Percentiles rank a stretch among this genome's conserved stretches.
Evolutionary conservation across 2,113 vertebrate genomes (phyloP).

Genomic region (Orthonyx spaldingii): DNA sequence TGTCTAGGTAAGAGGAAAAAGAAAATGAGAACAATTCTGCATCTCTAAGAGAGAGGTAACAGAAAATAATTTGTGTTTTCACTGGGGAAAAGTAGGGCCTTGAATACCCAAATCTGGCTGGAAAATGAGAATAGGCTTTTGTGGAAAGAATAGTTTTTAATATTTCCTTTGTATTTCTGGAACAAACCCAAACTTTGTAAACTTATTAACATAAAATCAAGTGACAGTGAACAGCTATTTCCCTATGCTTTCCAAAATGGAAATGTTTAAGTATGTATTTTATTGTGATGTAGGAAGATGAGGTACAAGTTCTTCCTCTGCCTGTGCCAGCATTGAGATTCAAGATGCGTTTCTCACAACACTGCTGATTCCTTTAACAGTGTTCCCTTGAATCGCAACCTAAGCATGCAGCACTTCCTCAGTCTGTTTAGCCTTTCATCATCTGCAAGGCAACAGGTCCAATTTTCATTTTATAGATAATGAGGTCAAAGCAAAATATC

Average conservation of each 20-base stretch:
- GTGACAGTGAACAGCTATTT: background rate
- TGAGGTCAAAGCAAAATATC: background rate
- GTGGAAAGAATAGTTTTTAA: background rate
- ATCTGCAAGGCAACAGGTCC: background rate
- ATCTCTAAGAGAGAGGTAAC: background rate
- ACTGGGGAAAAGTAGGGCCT: background rate
- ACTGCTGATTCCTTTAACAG: background rate
- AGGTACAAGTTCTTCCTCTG: background rate
- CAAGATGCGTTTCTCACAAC: background rate
- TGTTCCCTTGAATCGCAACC: background rate
- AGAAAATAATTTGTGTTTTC: background rate
- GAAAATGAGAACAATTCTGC: background rate
- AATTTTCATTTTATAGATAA: background rate
- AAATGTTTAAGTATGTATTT: background rate
- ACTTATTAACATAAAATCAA: background rate
- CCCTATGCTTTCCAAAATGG: background rate
- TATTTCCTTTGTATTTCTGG: background rate
- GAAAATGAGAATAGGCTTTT: background rate
- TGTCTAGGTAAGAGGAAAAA: background rate
- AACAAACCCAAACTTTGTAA: background rate
- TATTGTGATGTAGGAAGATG: background rate
- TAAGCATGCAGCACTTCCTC: background rate
- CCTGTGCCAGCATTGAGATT: background rate
- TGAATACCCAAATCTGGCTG: background rate
- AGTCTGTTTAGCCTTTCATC: background rate